These are phyloP conservation scores for Myotis findleyi DNA, from an alignment of 2,797 vertebrate species.

Conservation along the genomic window DNA sequence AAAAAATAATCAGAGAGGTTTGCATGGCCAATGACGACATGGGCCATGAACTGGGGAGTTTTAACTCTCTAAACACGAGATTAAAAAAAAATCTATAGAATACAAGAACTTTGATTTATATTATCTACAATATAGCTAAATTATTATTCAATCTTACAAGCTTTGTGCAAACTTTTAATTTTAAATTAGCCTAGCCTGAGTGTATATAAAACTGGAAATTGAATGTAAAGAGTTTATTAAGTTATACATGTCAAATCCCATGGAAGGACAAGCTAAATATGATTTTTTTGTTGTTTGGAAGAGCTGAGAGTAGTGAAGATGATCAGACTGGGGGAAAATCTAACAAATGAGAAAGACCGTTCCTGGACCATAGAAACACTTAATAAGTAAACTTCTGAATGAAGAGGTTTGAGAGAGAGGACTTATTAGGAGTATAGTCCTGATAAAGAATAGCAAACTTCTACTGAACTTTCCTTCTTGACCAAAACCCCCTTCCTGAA, in stretches of 20 bases:
- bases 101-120: neutral
- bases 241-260: neutral
- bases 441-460: neutral
- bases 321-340: neutral
- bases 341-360: neutral
- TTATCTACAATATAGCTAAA: neutral
- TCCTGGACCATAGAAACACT: neutral
- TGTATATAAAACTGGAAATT: neutral
- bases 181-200: neutral
- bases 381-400: neutral
- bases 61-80: neutral
- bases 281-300: conserved; percentile 2
- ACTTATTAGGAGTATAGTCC: neutral
- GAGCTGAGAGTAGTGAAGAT: neutral
- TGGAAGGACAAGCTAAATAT: neutral
- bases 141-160: neutral
- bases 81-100: neutral
- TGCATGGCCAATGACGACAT: neutral
- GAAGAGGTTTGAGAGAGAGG: neutral
- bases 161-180: neutral
- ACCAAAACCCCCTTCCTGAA: neutral
- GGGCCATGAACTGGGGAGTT: neutral
- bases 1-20: neutral
- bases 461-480: neutral
- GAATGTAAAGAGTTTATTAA: neutral